Conservation (phyloP, 2,888 invertebrate species). For the Hypsopygia costalis region DNA sequence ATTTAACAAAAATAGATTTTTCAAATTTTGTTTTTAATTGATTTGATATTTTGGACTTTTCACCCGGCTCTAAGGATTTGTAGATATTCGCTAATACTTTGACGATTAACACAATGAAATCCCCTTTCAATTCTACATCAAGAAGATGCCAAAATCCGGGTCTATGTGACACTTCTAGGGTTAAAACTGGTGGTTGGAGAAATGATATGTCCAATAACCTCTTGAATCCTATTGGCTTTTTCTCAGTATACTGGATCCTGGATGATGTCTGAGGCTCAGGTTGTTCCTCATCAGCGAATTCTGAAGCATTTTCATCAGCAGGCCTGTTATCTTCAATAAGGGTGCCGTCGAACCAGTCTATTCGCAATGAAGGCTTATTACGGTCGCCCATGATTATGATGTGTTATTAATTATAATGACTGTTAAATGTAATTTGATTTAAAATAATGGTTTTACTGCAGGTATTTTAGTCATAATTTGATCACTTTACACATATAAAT, state of each 20-base stretch:
- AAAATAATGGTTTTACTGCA: too few species aligned
- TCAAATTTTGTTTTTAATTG: conserved; percentile 48
- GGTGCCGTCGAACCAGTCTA: conserved; percentile 74
- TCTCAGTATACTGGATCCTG: conserved; percentile 44
- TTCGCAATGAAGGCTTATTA: conserved; percentile 53
- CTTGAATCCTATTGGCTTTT: conserved; percentile 69
- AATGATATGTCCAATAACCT: conserved; percentile 58
- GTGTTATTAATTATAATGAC: too few species aligned
- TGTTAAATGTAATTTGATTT: too few species aligned
- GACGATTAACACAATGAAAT: conserved; percentile 68
- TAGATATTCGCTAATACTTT: conserved; percentile 61
- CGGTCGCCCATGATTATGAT: conserved; percentile 43
- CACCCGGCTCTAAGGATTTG: conserved; percentile 43
- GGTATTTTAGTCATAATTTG: too few species aligned
- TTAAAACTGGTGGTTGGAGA: conserved; percentile 55
- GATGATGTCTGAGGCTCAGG: conserved; percentile 26
- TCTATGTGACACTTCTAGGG: conserved; percentile 59
- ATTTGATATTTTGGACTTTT: conserved; percentile 50
- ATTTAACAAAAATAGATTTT: conserved; percentile 50
- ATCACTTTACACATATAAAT: too few species aligned
- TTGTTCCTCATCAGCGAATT: conserved; percentile 49
- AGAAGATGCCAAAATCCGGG: conserved; percentile 69
- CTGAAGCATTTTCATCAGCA: conserved; percentile 28
- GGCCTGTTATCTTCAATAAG: conserved; percentile 50
- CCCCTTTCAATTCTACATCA: conserved; percentile 59